These are phyloP conservation scores for Drosophila sechellia DNA, from an alignment of 1,140 invertebrate species.

Conservation along the genomic window DNA sequence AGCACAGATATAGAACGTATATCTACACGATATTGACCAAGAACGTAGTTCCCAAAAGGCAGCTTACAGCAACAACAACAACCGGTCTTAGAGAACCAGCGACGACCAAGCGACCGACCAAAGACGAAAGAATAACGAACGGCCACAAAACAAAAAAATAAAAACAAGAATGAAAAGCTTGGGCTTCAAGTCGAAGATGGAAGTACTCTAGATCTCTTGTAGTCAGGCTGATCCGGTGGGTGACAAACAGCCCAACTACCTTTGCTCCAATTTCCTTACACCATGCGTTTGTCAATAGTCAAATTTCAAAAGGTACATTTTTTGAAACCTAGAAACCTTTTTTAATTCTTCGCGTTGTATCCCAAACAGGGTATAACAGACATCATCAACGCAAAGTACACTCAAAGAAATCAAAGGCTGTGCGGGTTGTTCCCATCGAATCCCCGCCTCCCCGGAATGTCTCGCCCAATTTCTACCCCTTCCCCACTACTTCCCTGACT, in stretches of 20 bases:
- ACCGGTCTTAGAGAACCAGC: constrained; percentile 71
- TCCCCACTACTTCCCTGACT: constrained; percentile 3
- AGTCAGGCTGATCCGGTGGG: not conserved
- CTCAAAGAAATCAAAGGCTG: constrained; percentile 66
- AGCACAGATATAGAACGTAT: constrained; percentile 15
- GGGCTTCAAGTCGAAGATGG: constrained; percentile 22
- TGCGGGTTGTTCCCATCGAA: constrained; percentile 45
- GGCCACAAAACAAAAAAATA: constrained; percentile 12
- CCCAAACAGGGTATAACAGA: not conserved
- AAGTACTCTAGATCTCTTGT: constrained; percentile 15
- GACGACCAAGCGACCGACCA: constrained; percentile 26
- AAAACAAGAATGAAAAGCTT: constrained; percentile 44
- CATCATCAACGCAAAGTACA: constrained; percentile 47
- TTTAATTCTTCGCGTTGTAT: not conserved
- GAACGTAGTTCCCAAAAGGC: constrained; percentile 66
- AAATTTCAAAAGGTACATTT: not conserved
- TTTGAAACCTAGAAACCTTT: not conserved
- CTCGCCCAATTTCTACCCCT: not conserved
- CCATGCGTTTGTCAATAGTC: too few relatives aligned
- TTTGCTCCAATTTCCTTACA: too few relatives aligned
- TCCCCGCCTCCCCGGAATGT: constrained; percentile 17
- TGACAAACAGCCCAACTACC: too few relatives aligned
- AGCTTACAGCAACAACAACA: constrained; percentile 65
- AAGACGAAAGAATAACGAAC: constrained; percentile 62
- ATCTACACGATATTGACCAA: constrained; percentile 67